A percentile compares a stretch with the other conserved stretches of the same genome.
phyloP scores from a whole-genome alignment of 2,113 vertebrate species.

The Engraulis encrasicolus region DNA sequence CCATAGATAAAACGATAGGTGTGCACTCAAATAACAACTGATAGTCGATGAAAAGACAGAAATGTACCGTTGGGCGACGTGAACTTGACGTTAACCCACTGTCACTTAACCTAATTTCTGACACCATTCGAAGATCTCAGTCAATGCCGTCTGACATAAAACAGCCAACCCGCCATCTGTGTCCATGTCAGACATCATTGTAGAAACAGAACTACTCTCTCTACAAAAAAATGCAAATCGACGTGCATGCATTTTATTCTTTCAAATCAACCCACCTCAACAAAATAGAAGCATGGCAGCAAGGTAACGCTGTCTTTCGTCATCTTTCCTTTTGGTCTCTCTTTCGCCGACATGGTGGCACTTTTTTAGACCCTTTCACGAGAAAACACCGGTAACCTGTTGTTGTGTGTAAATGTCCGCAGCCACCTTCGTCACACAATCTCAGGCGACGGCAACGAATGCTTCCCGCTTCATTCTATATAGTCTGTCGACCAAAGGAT shows the following conservation, averaged over 20 bases:
- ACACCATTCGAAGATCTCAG: conserved; percentile 10
- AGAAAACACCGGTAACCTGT: conserved; percentile 43
- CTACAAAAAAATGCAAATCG: neutral
- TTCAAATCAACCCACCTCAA: conserved; percentile 81
- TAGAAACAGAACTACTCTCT: neutral
- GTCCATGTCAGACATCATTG: neutral
- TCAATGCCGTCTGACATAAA: neutral
- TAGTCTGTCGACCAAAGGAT: conserved; percentile 48
- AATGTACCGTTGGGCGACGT: neutral
- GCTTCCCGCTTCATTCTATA: conserved; percentile 73
- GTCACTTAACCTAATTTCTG: conserved; percentile 17
- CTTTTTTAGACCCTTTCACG: conserved; percentile 40
- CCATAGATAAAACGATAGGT: neutral
- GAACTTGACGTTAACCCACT: conserved; percentile 1
- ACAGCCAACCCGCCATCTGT: neutral
- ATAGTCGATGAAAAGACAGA: neutral
- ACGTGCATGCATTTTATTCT: neutral
- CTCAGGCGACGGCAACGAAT: conserved; percentile 48
- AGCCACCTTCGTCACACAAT: conserved; percentile 43
- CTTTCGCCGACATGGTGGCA: conserved; percentile 86
- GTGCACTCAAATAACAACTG: neutral
- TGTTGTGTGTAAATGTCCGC: conserved; percentile 40
- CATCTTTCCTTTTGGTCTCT: conserved; percentile 79
- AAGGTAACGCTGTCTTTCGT: conserved; percentile 95
- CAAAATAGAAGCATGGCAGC: conserved; percentile 97